Evolutionary conservation across 2,888 invertebrate genomes (phyloP).

Genomic region (Ichneumon xanthorius): DNA sequence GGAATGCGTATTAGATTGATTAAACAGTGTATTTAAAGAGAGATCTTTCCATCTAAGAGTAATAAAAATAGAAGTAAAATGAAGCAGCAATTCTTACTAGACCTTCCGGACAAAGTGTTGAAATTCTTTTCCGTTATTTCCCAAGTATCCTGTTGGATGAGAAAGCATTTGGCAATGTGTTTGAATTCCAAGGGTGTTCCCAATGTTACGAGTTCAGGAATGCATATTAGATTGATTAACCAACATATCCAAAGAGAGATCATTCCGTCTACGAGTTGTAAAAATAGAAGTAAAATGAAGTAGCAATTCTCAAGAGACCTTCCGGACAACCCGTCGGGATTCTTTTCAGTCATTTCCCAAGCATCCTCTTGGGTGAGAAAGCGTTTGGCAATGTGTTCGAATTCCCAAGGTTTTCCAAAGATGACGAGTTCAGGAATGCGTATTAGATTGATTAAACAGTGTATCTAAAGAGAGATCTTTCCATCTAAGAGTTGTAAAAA

Average conservation of each 20-base stretch:
- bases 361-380: neutral
- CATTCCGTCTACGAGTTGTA: neutral
- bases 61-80: neutral
- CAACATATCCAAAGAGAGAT: neutral
- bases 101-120: neutral
- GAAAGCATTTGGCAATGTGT: too few relatives aligned
- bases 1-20: constrained; percentile 29
- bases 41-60: neutral
- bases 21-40: constrained; percentile 22
- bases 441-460: constrained; percentile 45
- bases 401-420: neutral
- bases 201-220: too few relatives aligned
- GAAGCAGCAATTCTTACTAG: neutral
- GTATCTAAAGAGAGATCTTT: neutral
- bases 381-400: neutral
- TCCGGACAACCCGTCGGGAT: neutral
- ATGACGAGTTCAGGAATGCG: neutral
- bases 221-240: constrained; percentile 50
- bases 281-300: neutral
- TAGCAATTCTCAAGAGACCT: neutral
- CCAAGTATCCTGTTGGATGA: too few relatives aligned
- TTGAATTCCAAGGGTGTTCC: too few relatives aligned
- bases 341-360: neutral
- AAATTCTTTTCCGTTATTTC: neutral
- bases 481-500: too few relatives aligned